phyloP scores from a whole-genome alignment of 2,888 invertebrate species.

The Hypomecis atomaria region DNA sequence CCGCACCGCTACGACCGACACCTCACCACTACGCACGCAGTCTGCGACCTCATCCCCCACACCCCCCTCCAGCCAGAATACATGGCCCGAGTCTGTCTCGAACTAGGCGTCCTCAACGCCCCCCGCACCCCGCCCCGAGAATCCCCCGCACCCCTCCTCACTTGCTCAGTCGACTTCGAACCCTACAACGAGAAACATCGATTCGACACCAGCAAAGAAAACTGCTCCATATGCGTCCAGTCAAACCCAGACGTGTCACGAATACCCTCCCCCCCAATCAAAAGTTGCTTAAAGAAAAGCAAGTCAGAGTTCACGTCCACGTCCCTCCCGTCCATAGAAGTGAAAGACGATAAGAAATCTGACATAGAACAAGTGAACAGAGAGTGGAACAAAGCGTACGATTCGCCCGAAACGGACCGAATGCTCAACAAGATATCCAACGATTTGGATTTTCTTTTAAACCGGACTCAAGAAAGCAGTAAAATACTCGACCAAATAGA shows the following conservation, averaged over 20 bases:
- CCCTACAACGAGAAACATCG: slow-evolving; percentile 61
- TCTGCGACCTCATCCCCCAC: slow-evolving; percentile 76
- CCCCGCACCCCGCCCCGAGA: slow-evolving; percentile 55
- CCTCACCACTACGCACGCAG: slow-evolving; percentile 57
- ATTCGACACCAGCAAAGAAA: slow-evolving; percentile 67
- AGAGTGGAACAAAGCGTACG: slow-evolving; percentile 72
- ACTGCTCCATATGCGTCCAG: slow-evolving; percentile 72
- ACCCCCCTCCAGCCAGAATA: slow-evolving; percentile 56
- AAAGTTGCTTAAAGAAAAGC: slow-evolving; percentile 77
- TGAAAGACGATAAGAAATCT: slow-evolving; percentile 61
- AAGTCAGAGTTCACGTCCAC: slow-evolving; percentile 62
- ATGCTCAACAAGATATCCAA: slow-evolving; percentile 92
- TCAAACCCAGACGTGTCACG: slow-evolving; percentile 75
- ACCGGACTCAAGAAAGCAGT: slow-evolving; percentile 82
- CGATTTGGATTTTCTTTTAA: slow-evolving; percentile 92
- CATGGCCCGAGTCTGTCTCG: slow-evolving; percentile 83
- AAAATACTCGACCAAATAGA: slow-evolving; percentile 66
- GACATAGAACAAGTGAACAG: slow-evolving; percentile 72
- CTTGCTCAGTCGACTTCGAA: slow-evolving; percentile 70
- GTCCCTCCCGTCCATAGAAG: slow-evolving; percentile 71
- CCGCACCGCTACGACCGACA: slow-evolving; percentile 58
- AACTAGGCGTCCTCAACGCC: slow-evolving; percentile 74
- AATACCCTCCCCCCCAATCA: slow-evolving; percentile 71
- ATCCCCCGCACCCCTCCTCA: slow-evolving; percentile 58
- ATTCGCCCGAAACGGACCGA: slow-evolving; percentile 80